Evolutionary conservation across 2,888 invertebrate species (phyloP).

Genomic region (Ophioninae sp.): DNA sequence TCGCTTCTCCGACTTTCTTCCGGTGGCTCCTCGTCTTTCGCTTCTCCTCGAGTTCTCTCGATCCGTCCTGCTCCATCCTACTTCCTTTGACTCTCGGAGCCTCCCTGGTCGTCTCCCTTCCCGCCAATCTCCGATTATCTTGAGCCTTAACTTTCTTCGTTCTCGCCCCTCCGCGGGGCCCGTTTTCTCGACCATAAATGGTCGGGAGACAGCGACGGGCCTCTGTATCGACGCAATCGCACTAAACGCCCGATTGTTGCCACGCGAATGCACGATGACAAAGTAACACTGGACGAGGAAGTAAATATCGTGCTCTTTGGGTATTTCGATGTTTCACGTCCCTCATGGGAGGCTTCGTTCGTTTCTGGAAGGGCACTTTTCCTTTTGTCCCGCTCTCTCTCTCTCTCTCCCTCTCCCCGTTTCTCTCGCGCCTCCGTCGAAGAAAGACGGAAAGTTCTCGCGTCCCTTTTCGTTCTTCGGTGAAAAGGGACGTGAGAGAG

Average conservation of each 20-base stretch:
- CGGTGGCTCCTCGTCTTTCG: neutral
- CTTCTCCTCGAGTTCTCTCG: neutral
- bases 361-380: slow-evolving; percentile 23
- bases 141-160: slow-evolving; percentile 15
- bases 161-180: neutral
- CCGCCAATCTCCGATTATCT: slow-evolving; percentile 50
- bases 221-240: slow-evolving; percentile 64
- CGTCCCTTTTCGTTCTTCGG: neutral
- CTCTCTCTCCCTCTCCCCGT: slow-evolving; percentile 33
- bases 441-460: slow-evolving; percentile 35
- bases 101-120: slow-evolving; percentile 9
- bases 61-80: neutral
- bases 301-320: slow-evolving; percentile 48
- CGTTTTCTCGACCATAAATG: slow-evolving; percentile 9
- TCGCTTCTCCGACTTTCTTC: slow-evolving; percentile 36
- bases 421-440: slow-evolving; percentile 49
- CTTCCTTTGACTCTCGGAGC: neutral
- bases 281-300: slow-evolving; percentile 66
- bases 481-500: slow-evolving; percentile 14
- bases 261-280: slow-evolving; percentile 69
- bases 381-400: slow-evolving; percentile 37
- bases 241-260: slow-evolving; percentile 71
- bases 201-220: slow-evolving; percentile 44
- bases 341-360: slow-evolving; percentile 16
- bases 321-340: slow-evolving; percentile 47